phyloP scores from a whole-genome alignment of 1,140 invertebrate species.

The Drosophila virilis region DNA sequence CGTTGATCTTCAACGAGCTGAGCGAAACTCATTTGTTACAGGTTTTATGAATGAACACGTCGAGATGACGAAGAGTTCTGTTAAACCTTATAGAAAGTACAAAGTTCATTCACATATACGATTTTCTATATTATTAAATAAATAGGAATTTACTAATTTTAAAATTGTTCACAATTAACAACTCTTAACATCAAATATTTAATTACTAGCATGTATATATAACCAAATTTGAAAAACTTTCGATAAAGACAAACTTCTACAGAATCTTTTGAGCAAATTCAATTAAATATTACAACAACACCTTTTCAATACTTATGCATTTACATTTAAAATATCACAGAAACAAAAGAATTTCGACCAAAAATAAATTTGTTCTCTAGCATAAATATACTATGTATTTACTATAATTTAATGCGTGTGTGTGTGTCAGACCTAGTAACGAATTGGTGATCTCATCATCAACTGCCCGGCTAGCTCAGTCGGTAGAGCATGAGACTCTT shows the following conservation, averaged over 20 bases:
- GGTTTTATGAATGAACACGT: slow-evolving; percentile 39
- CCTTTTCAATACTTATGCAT: no score
- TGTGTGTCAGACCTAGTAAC: neutral
- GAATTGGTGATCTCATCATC: neutral
- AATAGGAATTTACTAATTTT: neutral
- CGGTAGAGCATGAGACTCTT: slow-evolving; percentile 97
- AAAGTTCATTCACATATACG: neutral
- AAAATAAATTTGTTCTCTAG: neutral
- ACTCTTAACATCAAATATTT: no score
- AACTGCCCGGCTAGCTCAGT: slow-evolving; percentile 92
- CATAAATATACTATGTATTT: neutral
- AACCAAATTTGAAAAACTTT: no score
- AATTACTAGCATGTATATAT: no score
- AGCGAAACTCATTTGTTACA: slow-evolving; percentile 31
- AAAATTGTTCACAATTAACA: no score
- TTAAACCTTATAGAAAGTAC: neutral
- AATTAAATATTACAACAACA: no score
- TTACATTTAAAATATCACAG: no score
- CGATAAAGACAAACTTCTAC: no score
- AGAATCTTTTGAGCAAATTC: no score
- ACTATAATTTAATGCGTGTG: neutral
- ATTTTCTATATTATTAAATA: neutral
- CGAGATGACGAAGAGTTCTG: neutral
- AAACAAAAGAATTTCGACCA: no score
- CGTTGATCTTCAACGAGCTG: slow-evolving; percentile 20